phyloP scores from a whole-genome alignment of 2,113 vertebrate genomes.

The Solenodon paradoxus region DNA sequence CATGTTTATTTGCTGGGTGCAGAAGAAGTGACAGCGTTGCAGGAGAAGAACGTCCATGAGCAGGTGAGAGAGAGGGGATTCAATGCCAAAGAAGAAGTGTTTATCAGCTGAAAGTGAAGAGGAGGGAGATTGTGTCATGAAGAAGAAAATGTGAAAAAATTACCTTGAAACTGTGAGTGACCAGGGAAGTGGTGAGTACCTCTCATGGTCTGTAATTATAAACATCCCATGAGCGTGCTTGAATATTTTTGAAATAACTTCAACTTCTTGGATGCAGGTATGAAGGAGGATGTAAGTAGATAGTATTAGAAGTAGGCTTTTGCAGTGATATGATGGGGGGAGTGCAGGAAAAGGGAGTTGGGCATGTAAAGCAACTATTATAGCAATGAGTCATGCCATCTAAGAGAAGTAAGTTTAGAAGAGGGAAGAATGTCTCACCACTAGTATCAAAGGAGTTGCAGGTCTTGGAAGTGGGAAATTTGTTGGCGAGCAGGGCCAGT shows the following conservation, averaged over 20 bases:
- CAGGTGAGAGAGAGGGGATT: not conserved
- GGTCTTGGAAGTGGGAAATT: not conserved
- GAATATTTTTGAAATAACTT: not conserved
- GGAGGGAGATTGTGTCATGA: not conserved
- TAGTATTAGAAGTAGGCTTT: not conserved
- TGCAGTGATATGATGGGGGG: not conserved
- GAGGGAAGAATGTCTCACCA: not conserved
- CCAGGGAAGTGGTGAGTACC: not conserved
- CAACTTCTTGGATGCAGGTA: not conserved
- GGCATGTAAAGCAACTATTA: too few relatives aligned
- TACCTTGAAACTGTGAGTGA: not conserved
- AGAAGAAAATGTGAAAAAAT: not conserved
- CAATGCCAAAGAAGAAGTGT: not conserved
- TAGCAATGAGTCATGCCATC: not conserved
- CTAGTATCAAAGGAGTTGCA: not conserved
- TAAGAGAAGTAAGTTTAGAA: not conserved
- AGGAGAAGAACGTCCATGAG: not conserved
- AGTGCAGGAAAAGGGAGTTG: not conserved
- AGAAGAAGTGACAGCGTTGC: not conserved
- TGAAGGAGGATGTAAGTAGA: not conserved
- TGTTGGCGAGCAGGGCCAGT: rapidly evolving
- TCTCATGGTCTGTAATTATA: not conserved
- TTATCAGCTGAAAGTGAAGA: not conserved
- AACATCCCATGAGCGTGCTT: not conserved
- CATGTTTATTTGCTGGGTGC: not conserved